Percentiles rank a stretch among this genome's conserved stretches.
Conservation (phyloP, 2,888 invertebrate genomes). For the Aspidiotus destructor region DNA sequence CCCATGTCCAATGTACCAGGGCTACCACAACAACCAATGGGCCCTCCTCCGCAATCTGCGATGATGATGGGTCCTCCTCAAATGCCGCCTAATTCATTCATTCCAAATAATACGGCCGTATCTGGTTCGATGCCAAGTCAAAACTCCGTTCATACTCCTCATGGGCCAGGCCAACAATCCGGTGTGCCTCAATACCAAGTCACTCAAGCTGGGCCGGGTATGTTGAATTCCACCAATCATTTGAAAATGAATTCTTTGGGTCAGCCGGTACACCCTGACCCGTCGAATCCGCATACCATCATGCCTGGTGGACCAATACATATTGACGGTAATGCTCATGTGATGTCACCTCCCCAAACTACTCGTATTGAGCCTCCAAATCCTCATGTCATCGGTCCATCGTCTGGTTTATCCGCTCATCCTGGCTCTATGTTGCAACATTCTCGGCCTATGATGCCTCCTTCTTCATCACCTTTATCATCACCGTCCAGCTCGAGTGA, state of each 20-base stretch:
- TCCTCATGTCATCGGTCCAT: neutral
- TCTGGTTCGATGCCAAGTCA: neutral
- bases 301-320: neutral
- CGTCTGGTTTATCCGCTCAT: neutral
- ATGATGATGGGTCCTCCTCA: constrained; percentile 20
- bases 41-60: neutral
- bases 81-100: constrained; percentile 13
- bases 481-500: constrained; percentile 33
- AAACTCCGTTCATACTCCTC: neutral
- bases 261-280: constrained; percentile 61
- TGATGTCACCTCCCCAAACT: constrained; percentile 7
- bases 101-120: neutral
- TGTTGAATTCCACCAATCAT: constrained; percentile 46
- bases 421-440: constrained; percentile 11
- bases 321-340: neutral
- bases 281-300: constrained; percentile 41
- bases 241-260: constrained; percentile 77
- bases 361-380: constrained; percentile 1
- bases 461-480: constrained; percentile 28
- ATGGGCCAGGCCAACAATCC: neutral
- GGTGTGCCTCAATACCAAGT: neutral
- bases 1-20: neutral
- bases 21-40: constrained; percentile 9
- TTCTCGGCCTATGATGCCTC: constrained; percentile 22
- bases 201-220: neutral